These are phyloP conservation scores for Collichthys lucidus DNA, from an alignment of 2,113 vertebrate species.

Conservation along the genomic window DNA sequence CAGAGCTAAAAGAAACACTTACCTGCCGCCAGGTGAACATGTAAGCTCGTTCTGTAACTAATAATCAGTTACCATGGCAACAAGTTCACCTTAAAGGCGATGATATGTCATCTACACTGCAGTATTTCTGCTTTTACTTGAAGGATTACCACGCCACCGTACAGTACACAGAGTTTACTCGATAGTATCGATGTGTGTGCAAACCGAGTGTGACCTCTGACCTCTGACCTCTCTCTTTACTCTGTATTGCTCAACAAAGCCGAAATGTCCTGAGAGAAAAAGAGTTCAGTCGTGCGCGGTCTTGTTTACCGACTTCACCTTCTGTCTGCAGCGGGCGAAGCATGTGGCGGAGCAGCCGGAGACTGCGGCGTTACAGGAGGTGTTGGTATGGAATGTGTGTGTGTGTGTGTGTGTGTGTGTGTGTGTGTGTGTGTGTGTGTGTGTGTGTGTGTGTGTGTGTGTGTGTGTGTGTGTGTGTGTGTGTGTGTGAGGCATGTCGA, in stretches of 20 bases:
- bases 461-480: neutral
- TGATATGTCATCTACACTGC: no score
- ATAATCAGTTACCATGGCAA: no score
- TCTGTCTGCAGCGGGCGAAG: neutral
- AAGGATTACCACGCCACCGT: neutral
- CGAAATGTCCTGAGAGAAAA: constrained; percentile 13
- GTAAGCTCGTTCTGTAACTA: no score
- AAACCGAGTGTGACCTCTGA: neutral
- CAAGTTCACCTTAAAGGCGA: no score
- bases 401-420: no score
- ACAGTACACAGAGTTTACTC: neutral
- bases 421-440: constrained; percentile 16
- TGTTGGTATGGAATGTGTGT: constrained; percentile 17
- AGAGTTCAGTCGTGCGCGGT: neutral
- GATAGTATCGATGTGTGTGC: neutral
- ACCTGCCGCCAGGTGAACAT: no score
- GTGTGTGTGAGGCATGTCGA: constrained; percentile 33
- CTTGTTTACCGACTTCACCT: constrained; percentile 9
- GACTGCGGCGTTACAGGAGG: constrained; percentile 5
- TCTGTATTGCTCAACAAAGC: neutral
- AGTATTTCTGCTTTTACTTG: neutral
- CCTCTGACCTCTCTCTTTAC: neutral
- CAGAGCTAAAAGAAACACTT: no score
- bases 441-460: no score
- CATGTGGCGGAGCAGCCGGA: neutral